Evolutionary conservation across 2,113 vertebrate species (phyloP).

Genomic region (Onychostoma macrolepis): DNA sequence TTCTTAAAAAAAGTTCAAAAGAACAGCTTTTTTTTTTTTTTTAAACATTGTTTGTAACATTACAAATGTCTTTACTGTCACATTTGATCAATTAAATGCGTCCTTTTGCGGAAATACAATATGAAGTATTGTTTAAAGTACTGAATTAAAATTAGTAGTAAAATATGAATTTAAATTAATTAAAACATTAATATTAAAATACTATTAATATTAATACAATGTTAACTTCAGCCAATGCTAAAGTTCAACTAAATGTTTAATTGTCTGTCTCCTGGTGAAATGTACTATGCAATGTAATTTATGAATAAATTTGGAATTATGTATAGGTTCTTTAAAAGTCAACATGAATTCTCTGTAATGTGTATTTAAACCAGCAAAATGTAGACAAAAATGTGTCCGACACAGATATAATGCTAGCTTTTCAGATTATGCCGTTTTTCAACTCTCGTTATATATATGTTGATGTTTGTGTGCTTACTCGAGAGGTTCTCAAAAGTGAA

Average conservation of each 20-base stretch:
- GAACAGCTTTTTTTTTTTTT: too few species aligned
- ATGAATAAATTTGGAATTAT: neutral
- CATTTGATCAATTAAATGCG: neutral
- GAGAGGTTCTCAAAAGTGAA: neutral
- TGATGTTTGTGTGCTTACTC: neutral
- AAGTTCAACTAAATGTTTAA: neutral
- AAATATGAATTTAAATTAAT: neutral
- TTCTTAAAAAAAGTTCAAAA: neutral
- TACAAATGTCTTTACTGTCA: neutral
- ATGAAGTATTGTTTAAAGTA: neutral
- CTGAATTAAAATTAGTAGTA: neutral
- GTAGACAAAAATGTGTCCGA: neutral
- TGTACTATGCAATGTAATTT: neutral
- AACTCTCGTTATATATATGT: neutral
- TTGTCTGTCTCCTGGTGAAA: neutral
- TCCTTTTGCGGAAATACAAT: neutral
- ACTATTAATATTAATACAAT: neutral
- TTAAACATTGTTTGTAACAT: neutral
- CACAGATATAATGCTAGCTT: neutral
- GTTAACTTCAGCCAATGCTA: neutral
- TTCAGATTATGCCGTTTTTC: neutral
- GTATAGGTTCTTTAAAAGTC: neutral
- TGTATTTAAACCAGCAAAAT: neutral
- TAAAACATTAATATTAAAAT: neutral
- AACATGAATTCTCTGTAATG: neutral